Evolutionary conservation across 1,140 invertebrate species (phyloP), one percentile per base, ranked within the genome.

Genomic region (Drosophila prosaltans): DNA sequence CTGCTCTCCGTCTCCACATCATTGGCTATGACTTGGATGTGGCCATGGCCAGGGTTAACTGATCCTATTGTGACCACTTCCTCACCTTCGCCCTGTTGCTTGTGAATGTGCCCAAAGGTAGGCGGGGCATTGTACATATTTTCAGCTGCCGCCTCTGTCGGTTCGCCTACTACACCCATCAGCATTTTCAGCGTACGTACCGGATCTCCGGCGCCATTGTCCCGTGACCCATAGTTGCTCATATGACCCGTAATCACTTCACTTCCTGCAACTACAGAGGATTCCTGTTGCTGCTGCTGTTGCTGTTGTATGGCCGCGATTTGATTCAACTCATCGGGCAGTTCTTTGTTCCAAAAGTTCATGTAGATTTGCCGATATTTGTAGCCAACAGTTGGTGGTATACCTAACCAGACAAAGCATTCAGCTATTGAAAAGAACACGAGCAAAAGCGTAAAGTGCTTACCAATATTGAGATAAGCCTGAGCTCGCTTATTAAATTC

Each of bases 401-500:
- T 95, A 48, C 94, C 96, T 96, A 86, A 72, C 45, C 45, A 72
- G 32, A 3, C 3, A 57, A 30, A 48, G 16, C 36, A 61, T 54
- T 11, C 43, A 21, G 26, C 30, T 32, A 26, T 3, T 45, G 21
- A 66, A 57, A 4, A 24, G 5, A 30, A 11, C 24, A 65, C 3
- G 5, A 54, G 0, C 30, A 11, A 32, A 30, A 0, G 30, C 10
- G 8, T 5, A 43, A 32, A 57, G 45, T 65, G 9, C 69, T 94
- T 94, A 97, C 96, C 95, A 54, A 97, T 92, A 92, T 95, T 95
- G 26, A 97, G 93, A 92, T 96, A 97, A 11, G 94, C 94, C 84
- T 97, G 95, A 72, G 95, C 94, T 1, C 93, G 92, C 2, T 93
- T 91, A 78, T 96, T 95, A 78, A 96, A 98, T 63, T 95, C 94